Evolutionary conservation across 2,113 vertebrate species (phyloP), one percentile per base, ranked within the genome.

Genomic region (Lynx canadensis): DNA sequence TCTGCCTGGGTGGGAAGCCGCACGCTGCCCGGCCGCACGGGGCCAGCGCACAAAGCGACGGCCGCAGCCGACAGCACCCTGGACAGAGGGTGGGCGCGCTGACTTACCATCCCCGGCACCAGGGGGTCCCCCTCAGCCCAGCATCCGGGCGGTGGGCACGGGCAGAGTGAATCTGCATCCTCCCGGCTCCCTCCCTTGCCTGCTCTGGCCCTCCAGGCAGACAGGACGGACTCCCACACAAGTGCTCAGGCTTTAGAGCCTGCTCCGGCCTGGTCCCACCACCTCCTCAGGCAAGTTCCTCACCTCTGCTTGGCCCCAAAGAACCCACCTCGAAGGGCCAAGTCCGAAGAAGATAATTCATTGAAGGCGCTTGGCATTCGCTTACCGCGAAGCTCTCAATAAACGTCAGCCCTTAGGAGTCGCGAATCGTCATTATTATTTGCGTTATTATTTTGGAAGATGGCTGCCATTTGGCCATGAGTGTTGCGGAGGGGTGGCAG

Each of bases 11-110:
- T 36, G 21, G 1, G n/a, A 23, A 33, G 74, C 3, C 21, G 25
- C 19, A 2, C 2, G 18, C 36, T 23, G 10, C 63, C 11, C 1
- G 0, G 18, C 1, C 14, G 27, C 15, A 14, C 0, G 0, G 19
- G 4, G 45, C 68, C n/a, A 0, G 79, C 36, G 11, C 50, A 68
- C 5, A 11, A 65, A 8, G 52, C 33, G 5, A 10, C 1, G 29
- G 38, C 57, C 11, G 21, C 0, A 16, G 38, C 45, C 15, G 11
- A 19, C 10, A 23, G 52, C 23, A 7, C 60, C 52, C 45, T 23
- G 45, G 41, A 82, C 76, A 33, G 25, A 74, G 76, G 21, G 57
- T 2, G 0, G 27, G 0, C 1, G 4, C 73, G 1, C 23, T 8
- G n/a, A n/a, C 27, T 27, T 21, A 29, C 65, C 7, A 2, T 31